Evolutionary conservation across 2,888 invertebrate species (phyloP).

Genomic region (Acanthosoma haemorrhoidale): DNA sequence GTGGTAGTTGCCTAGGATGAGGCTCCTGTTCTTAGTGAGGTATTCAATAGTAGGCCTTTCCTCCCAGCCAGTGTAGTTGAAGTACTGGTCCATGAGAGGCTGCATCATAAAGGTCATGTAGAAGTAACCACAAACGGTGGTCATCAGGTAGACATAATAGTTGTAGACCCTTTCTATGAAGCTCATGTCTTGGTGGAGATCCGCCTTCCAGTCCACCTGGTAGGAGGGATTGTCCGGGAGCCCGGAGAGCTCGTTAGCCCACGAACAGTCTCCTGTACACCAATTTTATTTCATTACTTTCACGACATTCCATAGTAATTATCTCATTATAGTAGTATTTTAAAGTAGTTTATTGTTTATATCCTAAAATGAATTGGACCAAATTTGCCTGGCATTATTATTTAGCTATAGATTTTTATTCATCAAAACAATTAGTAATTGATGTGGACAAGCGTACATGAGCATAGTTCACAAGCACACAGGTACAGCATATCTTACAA

Average conservation of each 20-base stretch:
- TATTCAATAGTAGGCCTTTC: slow-evolving; percentile 10
- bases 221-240: slow-evolving; percentile 39
- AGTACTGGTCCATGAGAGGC: slow-evolving; percentile 13
- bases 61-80: slow-evolving; percentile 32
- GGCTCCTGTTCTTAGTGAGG: neutral
- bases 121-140: slow-evolving; percentile 18
- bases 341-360: too few relatives aligned
- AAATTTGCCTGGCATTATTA: too few relatives aligned
- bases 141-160: slow-evolving; percentile 22
- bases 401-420: too few relatives aligned
- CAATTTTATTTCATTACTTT: too few relatives aligned
- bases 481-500: too few relatives aligned
- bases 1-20: neutral
- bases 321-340: too few relatives aligned
- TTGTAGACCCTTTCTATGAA: slow-evolving; percentile 36
- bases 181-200: slow-evolving; percentile 27
- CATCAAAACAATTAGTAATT: too few relatives aligned
- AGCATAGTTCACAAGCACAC: too few relatives aligned
- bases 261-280: slow-evolving; percentile 33
- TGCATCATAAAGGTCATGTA: neutral
- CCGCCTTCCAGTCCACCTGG: slow-evolving; percentile 36
- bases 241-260: slow-evolving; percentile 38
- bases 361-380: too few relatives aligned
- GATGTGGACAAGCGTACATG: too few relatives aligned
- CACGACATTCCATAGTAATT: too few relatives aligned